These are phyloP conservation scores for Hemaris fuciformis DNA, from an alignment of 2,888 invertebrate genomes.

Conservation along the genomic window DNA sequence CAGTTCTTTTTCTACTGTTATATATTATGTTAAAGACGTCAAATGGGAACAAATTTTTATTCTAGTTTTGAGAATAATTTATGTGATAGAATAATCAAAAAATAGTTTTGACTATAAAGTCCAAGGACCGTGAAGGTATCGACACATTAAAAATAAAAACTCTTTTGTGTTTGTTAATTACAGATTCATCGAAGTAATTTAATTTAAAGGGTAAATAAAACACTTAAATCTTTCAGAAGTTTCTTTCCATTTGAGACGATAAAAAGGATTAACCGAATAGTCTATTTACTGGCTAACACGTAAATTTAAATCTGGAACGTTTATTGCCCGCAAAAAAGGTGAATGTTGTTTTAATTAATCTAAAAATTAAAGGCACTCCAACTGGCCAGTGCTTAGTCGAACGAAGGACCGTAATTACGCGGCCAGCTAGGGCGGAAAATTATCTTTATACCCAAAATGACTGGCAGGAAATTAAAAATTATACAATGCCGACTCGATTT, in stretches of 20 bases:
- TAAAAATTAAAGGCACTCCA: slow-evolving; percentile 14
- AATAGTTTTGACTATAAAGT: too few species aligned
- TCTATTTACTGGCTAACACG: neutral
- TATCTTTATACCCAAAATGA: slow-evolving; percentile 37
- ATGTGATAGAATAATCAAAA: too few species aligned
- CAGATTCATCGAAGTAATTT: neutral
- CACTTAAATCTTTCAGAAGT: neutral
- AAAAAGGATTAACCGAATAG: neutral
- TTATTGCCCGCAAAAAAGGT: neutral
- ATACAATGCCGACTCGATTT: slow-evolving; percentile 17
- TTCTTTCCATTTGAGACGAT: neutral
- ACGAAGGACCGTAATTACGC: slow-evolving; percentile 42
- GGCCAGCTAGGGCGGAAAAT: slow-evolving; percentile 49
- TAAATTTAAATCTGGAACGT: neutral
- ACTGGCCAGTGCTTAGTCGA: slow-evolving; percentile 33
- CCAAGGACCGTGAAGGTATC: too few species aligned
- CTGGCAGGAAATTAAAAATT: slow-evolving; percentile 40
- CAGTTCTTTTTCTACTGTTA: neutral
- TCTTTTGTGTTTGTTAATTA: too few species aligned
- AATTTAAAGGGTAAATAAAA: neutral
- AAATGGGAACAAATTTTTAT: too few species aligned
- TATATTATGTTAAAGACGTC: neutral
- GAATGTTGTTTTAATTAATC: slow-evolving; percentile 6
- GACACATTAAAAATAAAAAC: too few species aligned
- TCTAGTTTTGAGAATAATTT: too few species aligned